Conservation (phyloP, 1,140 invertebrate species). For the Drosophila repletoides region DNA sequence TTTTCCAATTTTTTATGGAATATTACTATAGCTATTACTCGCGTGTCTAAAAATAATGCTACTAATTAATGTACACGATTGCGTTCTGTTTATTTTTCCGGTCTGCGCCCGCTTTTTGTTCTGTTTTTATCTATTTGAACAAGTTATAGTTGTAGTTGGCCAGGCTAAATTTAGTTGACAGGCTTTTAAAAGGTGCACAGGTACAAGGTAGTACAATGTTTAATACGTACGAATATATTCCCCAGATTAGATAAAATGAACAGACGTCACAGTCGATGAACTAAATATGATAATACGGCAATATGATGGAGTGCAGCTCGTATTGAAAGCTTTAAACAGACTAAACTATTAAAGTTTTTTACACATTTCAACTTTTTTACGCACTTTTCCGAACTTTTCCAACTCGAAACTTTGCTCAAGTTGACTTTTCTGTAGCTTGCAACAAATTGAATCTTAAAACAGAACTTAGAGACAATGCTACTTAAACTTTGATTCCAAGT, state of each 20-base stretch:
- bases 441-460: no score
- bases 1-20: neutral
- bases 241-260: slow-evolving; percentile 43
- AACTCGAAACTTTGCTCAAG: no score
- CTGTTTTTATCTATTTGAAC: slow-evolving; percentile 41
- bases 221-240: neutral
- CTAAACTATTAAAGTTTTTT: no score
- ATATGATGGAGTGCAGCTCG: slow-evolving; percentile 11
- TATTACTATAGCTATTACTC: slow-evolving; percentile 26
- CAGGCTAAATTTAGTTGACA: slow-evolving; percentile 26
- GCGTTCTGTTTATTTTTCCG: slow-evolving; percentile 28
- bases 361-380: no score
- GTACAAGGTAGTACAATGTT: neutral
- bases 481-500: no score
- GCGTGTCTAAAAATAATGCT: slow-evolving; percentile 49
- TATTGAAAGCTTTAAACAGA: no score
- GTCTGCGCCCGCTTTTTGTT: slow-evolving; percentile 15
- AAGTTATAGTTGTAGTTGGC: slow-evolving; percentile 22
- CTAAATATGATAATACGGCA: slow-evolving; percentile 14
- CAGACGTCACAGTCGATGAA: slow-evolving; percentile 7
- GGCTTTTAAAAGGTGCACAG: slow-evolving; percentile 15
- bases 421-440: no score
- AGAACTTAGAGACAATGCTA: no score
- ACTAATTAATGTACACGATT: slow-evolving; percentile 26
- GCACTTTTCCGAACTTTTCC: no score